These are phyloP conservation scores for Lacanobia wlatinum DNA, from an alignment of 2,888 invertebrate species.

Conservation along the genomic window DNA sequence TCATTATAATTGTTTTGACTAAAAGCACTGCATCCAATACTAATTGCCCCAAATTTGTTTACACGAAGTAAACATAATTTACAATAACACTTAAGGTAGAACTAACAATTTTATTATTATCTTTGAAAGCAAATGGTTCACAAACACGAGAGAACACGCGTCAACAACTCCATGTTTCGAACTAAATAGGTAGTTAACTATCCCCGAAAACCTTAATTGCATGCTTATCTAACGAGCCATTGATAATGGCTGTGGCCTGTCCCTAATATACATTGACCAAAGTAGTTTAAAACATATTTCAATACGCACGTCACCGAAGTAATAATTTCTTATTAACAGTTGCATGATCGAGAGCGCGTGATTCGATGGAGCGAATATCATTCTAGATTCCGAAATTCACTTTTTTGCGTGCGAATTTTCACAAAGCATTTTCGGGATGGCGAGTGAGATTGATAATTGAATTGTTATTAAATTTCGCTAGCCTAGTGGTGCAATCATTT, in stretches of 20 bases:
- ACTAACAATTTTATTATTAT: slow-evolving; percentile 23
- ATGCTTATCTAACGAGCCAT: slow-evolving; percentile 85
- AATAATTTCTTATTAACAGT: slow-evolving; percentile 53
- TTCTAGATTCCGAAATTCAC: slow-evolving; percentile 49
- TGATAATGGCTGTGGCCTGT: slow-evolving; percentile 73
- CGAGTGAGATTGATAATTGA: slow-evolving; percentile 54
- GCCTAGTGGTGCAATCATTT: slow-evolving; percentile 24
- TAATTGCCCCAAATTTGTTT: slow-evolving; percentile 18
- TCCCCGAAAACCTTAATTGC: slow-evolving; percentile 81
- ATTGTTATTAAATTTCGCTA: slow-evolving; percentile 47
- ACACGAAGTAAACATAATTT: slow-evolving; percentile 34
- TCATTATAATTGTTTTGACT: slow-evolving; percentile 3
- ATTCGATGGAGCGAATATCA: slow-evolving; percentile 52
- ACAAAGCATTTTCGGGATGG: slow-evolving; percentile 56
- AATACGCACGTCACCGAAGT: slow-evolving; percentile 62
- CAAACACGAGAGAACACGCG: slow-evolving; percentile 25
- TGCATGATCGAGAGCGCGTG: slow-evolving; percentile 60
- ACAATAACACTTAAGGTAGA: slow-evolving; percentile 10
- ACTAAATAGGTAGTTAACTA: slow-evolving; percentile 60
- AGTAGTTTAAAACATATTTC: slow-evolving; percentile 74
- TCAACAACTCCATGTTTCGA: slow-evolving; percentile 21
- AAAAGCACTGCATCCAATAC: slow-evolving; percentile 37
- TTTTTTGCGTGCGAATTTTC: slow-evolving; percentile 59
- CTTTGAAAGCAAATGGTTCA: slow-evolving; percentile 13
- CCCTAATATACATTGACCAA: slow-evolving; percentile 78